These are phyloP conservation scores for Propsilocerus akamusi DNA, from an alignment of 1,140 invertebrate genomes.

Conservation along the genomic window DNA sequence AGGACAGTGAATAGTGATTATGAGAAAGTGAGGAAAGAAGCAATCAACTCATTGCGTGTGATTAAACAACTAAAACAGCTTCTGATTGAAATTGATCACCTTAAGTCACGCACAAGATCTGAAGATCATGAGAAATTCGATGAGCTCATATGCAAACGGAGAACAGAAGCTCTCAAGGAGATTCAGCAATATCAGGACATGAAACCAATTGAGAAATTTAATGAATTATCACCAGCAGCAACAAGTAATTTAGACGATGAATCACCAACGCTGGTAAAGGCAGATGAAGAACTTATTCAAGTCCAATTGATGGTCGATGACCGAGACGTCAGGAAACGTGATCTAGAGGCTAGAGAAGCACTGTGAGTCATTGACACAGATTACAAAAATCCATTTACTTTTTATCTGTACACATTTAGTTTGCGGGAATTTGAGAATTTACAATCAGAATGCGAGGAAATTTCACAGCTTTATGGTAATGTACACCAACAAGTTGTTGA, in stretches of 20 bases:
- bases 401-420: background rate
- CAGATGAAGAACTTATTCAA: background rate
- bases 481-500: background rate
- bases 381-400: background rate
- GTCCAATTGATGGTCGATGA: background rate
- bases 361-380: background rate
- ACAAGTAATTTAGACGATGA: too few species aligned
- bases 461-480: background rate
- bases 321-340: background rate
- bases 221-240: background rate
- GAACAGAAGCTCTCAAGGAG: background rate
- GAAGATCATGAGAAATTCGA: constrained; percentile 1
- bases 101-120: background rate
- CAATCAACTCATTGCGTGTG: background rate
- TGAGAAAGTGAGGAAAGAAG: background rate
- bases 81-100: background rate
- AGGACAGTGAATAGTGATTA: background rate
- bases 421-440: constrained; percentile 1
- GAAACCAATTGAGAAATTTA: background rate
- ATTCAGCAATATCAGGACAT: background rate
- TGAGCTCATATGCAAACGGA: background rate
- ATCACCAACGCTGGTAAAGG: too few species aligned
- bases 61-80: background rate
- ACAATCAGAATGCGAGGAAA: background rate
- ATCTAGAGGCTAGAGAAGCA: constrained; percentile 1